Conservation (phyloP, 2,113 vertebrate species). For the Notechis scutatus region DNA sequence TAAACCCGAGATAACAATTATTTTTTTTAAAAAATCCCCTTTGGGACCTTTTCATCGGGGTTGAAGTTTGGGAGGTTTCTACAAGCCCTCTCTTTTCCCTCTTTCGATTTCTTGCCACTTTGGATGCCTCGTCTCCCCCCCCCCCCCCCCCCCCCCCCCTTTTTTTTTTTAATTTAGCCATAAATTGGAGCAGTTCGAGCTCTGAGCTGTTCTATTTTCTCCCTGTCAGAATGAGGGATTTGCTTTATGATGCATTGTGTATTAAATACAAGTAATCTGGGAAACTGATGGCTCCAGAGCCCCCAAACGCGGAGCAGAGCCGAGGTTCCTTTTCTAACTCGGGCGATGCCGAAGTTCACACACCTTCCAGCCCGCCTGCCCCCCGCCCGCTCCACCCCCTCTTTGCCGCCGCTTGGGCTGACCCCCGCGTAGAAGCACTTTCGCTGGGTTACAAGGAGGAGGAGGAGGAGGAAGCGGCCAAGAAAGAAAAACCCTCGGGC, state of each 20-base stretch:
- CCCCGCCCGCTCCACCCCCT: not conserved
- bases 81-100: constrained; percentile 71
- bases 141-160: constrained; percentile 52
- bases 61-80: constrained; percentile 80
- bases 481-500: not conserved
- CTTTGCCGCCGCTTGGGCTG: not conserved
- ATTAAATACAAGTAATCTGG: constrained; percentile 99
- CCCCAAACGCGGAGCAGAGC: constrained; percentile 75
- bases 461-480: constrained; percentile 56
- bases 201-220: constrained; percentile 99
- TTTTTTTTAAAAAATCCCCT: constrained; percentile 44
- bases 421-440: not conserved
- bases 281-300: constrained; percentile 86
- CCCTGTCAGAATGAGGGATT: constrained; percentile 99
- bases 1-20: not conserved
- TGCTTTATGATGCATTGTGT: constrained; percentile 99
- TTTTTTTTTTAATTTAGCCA: constrained; percentile 85
- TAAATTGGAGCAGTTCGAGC: constrained; percentile 95
- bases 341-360: not conserved
- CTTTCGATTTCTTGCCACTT: constrained; percentile 88
- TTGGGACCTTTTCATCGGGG: constrained; percentile 79
- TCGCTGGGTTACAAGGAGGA: constrained; percentile 25
- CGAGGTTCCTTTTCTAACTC: constrained; percentile 56
- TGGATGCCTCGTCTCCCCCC: constrained; percentile 91
- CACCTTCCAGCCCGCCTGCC: not conserved